phyloP scores from a whole-genome alignment of 1,140 invertebrate genomes.

The Phortica variegata region DNA sequence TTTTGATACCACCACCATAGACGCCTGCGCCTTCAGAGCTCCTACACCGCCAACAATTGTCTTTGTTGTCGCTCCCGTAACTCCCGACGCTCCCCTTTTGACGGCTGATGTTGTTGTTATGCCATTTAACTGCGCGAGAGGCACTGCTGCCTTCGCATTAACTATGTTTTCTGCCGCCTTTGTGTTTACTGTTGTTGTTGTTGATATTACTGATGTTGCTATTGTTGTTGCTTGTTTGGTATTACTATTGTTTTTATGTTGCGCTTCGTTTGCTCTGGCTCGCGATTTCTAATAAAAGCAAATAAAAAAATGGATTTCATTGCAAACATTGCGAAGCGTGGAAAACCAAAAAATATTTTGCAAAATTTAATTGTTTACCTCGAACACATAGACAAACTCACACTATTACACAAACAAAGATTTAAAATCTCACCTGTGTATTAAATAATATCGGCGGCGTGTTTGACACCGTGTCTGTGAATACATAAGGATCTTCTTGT shows the following conservation, averaged over 20 bases:
- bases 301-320: constrained; percentile 4
- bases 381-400: no score
- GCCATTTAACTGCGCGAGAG: constrained; percentile 30
- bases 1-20: constrained; percentile 22
- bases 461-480: constrained; percentile 53
- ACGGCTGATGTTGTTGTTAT: constrained; percentile 16
- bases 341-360: background rate
- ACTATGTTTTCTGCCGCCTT: constrained; percentile 17
- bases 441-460: constrained; percentile 55
- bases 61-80: constrained; percentile 17
- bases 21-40: constrained; percentile 38
- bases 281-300: constrained; percentile 40
- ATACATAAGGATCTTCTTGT: constrained; percentile 56
- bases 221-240: constrained; percentile 4
- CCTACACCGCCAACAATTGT: no score
- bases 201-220: constrained; percentile 25
- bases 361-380: background rate
- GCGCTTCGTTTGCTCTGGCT: constrained; percentile 42
- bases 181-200: constrained; percentile 12
- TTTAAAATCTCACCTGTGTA: constrained; percentile 45
- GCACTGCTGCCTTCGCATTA: constrained; percentile 21
- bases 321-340: no score
- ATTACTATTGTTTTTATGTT: constrained; percentile 4
- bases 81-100: constrained; percentile 12
- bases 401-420: no score